phyloP scores from a whole-genome alignment of 1,140 invertebrate genomes.

The Leptopilina boulardi region DNA sequence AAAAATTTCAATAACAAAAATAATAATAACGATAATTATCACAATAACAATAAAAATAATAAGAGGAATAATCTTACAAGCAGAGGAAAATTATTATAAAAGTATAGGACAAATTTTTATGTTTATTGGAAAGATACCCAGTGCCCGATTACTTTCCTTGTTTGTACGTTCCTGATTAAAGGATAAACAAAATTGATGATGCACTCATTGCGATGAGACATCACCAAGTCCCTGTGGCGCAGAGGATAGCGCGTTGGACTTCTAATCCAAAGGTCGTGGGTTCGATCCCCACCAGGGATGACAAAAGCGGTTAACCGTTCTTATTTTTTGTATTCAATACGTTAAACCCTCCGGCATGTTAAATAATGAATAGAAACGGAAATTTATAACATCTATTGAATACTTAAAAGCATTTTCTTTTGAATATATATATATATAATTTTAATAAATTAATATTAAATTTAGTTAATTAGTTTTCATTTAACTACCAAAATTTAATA shows the following conservation, averaged over 20 bases:
- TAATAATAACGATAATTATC: too few relatives aligned
- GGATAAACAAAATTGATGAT: neutral
- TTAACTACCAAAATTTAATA: too few relatives aligned
- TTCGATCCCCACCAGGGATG: constrained; percentile 82
- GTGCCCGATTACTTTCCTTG: neutral
- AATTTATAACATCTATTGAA: too few relatives aligned
- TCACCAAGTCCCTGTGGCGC: constrained; percentile 78
- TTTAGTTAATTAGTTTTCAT: too few relatives aligned
- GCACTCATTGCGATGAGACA: neutral
- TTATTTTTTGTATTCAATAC: neutral
- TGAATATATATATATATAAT: too few relatives aligned
- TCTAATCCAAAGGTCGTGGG: constrained; percentile 83
- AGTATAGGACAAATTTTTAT: too few relatives aligned
- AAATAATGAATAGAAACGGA: neutral
- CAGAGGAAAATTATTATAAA: too few relatives aligned
- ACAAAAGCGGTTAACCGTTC: constrained; percentile 2
- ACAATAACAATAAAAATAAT: too few relatives aligned
- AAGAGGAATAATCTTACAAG: too few relatives aligned
- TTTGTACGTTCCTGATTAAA: neutral
- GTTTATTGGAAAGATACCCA: neutral
- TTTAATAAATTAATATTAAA: too few relatives aligned
- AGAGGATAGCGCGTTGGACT: constrained; percentile 82
- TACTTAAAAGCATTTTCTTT: too few relatives aligned
- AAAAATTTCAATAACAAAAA: too few relatives aligned
- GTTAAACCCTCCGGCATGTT: neutral